Evolutionary conservation across 2,888 invertebrate species (phyloP), one percentile per base, ranked within the genome.

Genomic region (Osmoderma eremita): DNA sequence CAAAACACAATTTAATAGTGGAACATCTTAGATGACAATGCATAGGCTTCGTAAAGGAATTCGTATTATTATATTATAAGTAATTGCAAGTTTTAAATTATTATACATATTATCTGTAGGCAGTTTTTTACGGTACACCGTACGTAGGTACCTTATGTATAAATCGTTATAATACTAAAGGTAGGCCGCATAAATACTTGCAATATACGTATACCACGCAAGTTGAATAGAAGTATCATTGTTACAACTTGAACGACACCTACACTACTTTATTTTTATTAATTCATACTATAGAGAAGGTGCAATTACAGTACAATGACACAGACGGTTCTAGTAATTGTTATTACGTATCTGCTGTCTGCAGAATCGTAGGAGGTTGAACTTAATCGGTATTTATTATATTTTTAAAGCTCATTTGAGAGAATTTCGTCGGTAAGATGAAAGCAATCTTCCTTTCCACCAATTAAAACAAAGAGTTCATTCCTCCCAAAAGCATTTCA

Each of bases 291-390:
- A 30, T 30, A 8, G 3, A 30, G 42, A 61, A 45, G 24, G 45
- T 30, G 58, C 45, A 61, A 61, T 61, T 61, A 61, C 58, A 61
- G 58, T 61, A 45, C 58, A 61, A 30, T 61, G 58, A 61, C 58
- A 61, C 58, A 45, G 30, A 13, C 42, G 42, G 15, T 61, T 61
- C 45, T 45, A 61, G 45, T 61, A 41, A 56, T 41, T 45, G 58
- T 15, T 17, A 12, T 45, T 45, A 38, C 45, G 45, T 61, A 53
- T 38, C 45, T 45, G 45, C 15, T 61, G n/a, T 45, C 15, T 22
- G 5, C 12, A 15, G 12, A n/a, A 61, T 61, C 24, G 58, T 61
- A 61, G 58, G 58, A 61, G 58, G 24, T 61, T 20, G 17, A 18
- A 5, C 17, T 10, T 61, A 61, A 61, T 61, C 36, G 45, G 45